Evolutionary conservation across 1,140 invertebrate species (phyloP), one percentile per base, ranked within the genome.

Genomic region (Drosophila lini): DNA sequence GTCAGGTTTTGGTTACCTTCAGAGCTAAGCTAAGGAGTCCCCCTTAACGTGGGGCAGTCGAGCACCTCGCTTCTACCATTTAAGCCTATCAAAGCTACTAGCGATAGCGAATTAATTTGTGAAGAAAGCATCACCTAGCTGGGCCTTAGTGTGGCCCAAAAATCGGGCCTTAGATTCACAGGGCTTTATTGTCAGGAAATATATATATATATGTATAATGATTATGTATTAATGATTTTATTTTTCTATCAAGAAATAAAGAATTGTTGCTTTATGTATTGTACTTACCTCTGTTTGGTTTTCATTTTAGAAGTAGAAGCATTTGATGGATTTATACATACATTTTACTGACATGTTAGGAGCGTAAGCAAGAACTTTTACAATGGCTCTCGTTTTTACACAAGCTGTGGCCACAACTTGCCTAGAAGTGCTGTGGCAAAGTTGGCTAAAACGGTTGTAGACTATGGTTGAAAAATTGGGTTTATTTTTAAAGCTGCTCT

Each of bases 171-270:
- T 22, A 13, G n/a, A 19, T 36, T 13, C 52, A 31, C 52, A 15
- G 8, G 62, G 38, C 61, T 36, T 53, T 38, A 40, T 28, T 57
- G 50, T 70, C 19, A 52, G 36, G 55, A 45, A 67, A 16, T 56
- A 40, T 52, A 48, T 61, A 62, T 56, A 47, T 67, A 32, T 62
- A 73, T 74, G 50, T 47, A 68, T 77, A 61, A 57, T 61, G 52
- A 61, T 70, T 61, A 56, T 80, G 70, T 68, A 78, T 68, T 64
- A 80, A 62, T 68, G 44, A 75, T 71, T 70, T 63, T 81, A 88
- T 76, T 82, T 86, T 88, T 82, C 55, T 76, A 80, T 65, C 60
- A 47, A 76, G 36, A 76, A 86, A 82, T 75, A 67, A 71, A 59
- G 48, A 61, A 58, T 58, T 71, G 61, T 59, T 71, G 63, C 74